These are phyloP conservation scores for Byasa hedistus DNA, from an alignment of 2,888 invertebrate genomes.

Conservation along the genomic window DNA sequence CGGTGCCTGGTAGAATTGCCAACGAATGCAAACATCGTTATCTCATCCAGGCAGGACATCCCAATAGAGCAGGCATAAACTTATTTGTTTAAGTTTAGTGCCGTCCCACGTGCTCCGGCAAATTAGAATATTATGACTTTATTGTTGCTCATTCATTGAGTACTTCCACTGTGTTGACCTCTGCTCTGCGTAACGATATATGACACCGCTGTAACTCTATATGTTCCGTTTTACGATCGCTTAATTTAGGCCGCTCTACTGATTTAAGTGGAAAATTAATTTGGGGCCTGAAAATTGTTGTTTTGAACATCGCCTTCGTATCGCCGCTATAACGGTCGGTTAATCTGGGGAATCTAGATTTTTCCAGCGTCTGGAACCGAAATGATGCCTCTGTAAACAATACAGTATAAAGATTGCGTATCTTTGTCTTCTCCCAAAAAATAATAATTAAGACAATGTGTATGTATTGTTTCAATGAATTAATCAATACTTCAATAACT, in stretches of 20 bases:
- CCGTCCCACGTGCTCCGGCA: constrained; percentile 61
- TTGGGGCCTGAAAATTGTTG: constrained; percentile 16
- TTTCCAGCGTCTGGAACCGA: too few relatives aligned
- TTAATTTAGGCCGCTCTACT: constrained; percentile 12
- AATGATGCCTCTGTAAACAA: too few relatives aligned
- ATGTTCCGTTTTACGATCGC: constrained; percentile 33
- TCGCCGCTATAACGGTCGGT: too few relatives aligned
- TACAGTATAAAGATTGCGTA: too few relatives aligned
- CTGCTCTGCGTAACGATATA: constrained; percentile 35
- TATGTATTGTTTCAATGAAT: not conserved
- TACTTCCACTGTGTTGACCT: constrained; percentile 53
- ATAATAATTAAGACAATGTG: too few relatives aligned
- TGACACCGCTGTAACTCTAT: constrained; percentile 38
- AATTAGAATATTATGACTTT: constrained; percentile 69
- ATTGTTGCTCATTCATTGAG: constrained; percentile 61
- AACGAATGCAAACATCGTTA: constrained; percentile 32
- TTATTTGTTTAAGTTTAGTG: constrained; percentile 79
- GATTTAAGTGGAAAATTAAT: constrained; percentile 27
- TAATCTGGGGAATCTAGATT: too few relatives aligned
- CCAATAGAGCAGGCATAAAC: constrained; percentile 74
- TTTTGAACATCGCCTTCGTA: not conserved
- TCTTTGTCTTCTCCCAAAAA: too few relatives aligned
- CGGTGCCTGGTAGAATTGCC: constrained; percentile 19
- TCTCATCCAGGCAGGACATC: constrained; percentile 64
- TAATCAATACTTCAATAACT: not conserved